Evolutionary conservation across 2,888 invertebrate genomes (phyloP), one percentile per base, ranked within the genome.

Genomic region (Amphiduros pacificus): DNA sequence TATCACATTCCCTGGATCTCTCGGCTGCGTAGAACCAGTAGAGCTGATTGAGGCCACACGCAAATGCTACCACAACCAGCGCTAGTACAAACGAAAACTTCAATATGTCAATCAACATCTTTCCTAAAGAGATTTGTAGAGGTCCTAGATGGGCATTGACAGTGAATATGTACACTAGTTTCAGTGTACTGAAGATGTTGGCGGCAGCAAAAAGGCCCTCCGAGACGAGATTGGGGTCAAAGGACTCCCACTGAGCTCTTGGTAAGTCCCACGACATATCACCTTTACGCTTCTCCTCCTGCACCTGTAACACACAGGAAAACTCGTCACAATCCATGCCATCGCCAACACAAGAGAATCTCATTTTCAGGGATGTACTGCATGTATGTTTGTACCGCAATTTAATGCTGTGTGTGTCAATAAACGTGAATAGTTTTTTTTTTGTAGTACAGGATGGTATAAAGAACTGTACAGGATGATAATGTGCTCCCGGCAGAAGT

Each of bases 161-260:
- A 58, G 93, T 94, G 84, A 94, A 94, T 74, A 94, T 86, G 80
- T 94, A 93, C 24, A 95, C 91, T 78, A 95, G 82, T 83, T 96
- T 96, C 63, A 96, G 84, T 2, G 94, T 93, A 80, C 93, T 93
- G 87, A 82, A 94, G 84, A 98, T 98, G 85, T 98, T 99, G 69
- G 98, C 98, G 22, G 97, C 95, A 20, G 98, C 97, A 85, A 98
- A 98, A 58, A 98, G 88, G 26, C 81, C 81, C 67, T 83, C 82
- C 0, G 82, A 75, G 31, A 97, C 92, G 72, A 98, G 87, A 90
- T 96, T 97, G 22, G 98, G 98, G 84, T 98, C 98, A 92, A 94
- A 97, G 5, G 96, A 91, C 84, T 97, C 94, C 97, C 98, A 98
- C 72, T 93, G 87, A 82, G 93, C 92, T 63, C 97, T 87, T 55